These are phyloP conservation scores for Hyles vespertilio DNA, from an alignment of 1,140 invertebrate genomes.

Conservation along the genomic window DNA sequence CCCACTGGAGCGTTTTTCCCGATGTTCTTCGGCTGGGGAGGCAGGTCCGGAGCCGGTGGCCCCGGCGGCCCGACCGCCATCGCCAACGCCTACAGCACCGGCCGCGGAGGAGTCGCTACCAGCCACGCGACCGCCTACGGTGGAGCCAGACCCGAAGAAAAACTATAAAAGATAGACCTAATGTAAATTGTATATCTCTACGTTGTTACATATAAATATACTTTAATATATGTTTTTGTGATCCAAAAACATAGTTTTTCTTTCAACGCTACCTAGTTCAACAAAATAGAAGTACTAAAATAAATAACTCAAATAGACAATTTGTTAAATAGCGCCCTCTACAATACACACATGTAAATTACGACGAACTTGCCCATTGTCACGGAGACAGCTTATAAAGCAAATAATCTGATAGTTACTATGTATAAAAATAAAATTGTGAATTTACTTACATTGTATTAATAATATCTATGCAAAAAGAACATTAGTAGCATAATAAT, in stretches of 20 bases:
- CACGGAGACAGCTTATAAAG: no score
- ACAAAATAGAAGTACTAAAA: no score
- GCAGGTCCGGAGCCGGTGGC: constrained; percentile 46
- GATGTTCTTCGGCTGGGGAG: constrained; percentile 75
- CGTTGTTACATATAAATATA: constrained; percentile 20
- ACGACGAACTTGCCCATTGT: no score
- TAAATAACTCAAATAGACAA: no score
- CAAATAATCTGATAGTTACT: no score
- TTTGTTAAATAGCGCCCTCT: no score
- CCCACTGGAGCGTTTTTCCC: constrained; percentile 78
- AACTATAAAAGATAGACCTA: constrained; percentile 34
- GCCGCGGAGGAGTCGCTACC: constrained; percentile 79
- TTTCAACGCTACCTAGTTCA: no score
- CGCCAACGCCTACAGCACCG: constrained; percentile 82
- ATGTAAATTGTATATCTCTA: constrained; percentile 19
- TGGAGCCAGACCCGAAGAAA: constrained; percentile 50
- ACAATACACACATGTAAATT: no score
- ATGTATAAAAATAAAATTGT: no score
- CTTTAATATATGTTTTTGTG: constrained; percentile 9
- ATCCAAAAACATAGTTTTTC: not conserved
- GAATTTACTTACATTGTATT: no score
- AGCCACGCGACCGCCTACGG: constrained; percentile 83
- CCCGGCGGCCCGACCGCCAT: constrained; percentile 77
- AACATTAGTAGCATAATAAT: no score
- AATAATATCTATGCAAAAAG: no score